phyloP scores from a whole-genome alignment of 2,113 vertebrate genomes.

The Phycodurus eques region DNA sequence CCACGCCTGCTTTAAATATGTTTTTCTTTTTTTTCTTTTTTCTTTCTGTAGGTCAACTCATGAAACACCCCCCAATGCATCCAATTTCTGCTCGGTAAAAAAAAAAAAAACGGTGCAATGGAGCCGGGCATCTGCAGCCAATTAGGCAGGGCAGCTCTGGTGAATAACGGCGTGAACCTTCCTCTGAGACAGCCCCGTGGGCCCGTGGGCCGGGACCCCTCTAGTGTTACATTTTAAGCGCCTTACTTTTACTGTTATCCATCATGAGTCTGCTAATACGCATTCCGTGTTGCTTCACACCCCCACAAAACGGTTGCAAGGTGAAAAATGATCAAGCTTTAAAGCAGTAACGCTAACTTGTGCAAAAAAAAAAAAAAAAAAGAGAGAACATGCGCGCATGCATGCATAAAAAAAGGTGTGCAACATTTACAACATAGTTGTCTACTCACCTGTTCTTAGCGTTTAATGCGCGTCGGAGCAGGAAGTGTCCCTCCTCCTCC shows the following conservation, averaged over 20 bases:
- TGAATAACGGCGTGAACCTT: constrained; percentile 74
- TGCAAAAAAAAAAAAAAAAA: background rate
- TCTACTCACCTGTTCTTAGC: constrained; percentile 68
- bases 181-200: constrained; percentile 70
- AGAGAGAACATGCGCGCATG: too few relatives aligned
- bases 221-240: constrained; percentile 77
- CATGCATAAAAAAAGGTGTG: background rate
- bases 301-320: background rate
- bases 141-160: constrained; percentile 73
- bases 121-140: constrained; percentile 77
- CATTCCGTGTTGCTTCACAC: constrained; percentile 6
- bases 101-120: constrained; percentile 53
- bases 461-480: constrained; percentile 11
- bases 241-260: constrained; percentile 70
- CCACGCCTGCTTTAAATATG: background rate
- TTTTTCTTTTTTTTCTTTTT: constrained; percentile 6
- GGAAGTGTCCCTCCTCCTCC: constrained; percentile 3
- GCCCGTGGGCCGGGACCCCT: constrained; percentile 70
- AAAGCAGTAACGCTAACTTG: background rate
- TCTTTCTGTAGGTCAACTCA: constrained; percentile 53
- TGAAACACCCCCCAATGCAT: constrained; percentile 72
- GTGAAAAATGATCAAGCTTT: background rate
- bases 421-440: background rate
- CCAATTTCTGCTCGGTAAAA: constrained; percentile 69
- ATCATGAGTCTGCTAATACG: constrained; percentile 57